These are phyloP conservation scores for Chionoecetes opilio DNA, from an alignment of 1,140 invertebrate genomes.

Conservation along the genomic window DNA sequence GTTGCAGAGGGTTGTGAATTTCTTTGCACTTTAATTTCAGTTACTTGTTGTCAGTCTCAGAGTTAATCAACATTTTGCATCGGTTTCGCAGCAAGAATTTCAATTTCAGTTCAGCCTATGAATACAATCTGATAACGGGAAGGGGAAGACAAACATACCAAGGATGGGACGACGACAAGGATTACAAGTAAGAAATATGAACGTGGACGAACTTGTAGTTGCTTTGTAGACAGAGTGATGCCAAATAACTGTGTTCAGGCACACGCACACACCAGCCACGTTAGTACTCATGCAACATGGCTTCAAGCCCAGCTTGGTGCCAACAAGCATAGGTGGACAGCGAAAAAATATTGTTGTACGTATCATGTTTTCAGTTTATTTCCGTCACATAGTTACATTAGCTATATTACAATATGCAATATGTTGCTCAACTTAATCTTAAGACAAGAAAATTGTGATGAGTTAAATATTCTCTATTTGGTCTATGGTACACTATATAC, in stretches of 20 bases:
- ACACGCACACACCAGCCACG: neutral
- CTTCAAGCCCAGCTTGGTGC: neutral
- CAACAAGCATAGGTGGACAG: neutral
- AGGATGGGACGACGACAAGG: neutral
- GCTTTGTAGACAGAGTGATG: neutral
- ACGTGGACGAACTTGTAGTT: neutral
- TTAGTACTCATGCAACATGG: neutral
- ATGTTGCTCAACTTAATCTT: conserved; percentile 63
- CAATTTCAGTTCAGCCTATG: no score
- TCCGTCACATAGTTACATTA: conserved; percentile 74
- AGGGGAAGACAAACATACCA: neutral
- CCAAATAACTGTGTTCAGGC: no score
- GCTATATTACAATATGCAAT: conserved; percentile 77
- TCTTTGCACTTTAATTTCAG: neutral
- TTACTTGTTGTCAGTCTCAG: neutral
- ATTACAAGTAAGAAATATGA: neutral
- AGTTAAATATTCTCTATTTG: conserved; percentile 76
- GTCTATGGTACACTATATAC: conserved; percentile 77
- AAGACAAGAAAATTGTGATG: conserved; percentile 71
- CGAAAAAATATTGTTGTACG: neutral
- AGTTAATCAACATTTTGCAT: neutral
- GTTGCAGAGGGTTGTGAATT: neutral
- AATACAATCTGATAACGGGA: neutral
- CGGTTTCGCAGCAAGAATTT: no score
- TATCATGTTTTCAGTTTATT: conserved; percentile 70